Evolutionary conservation across 2,888 invertebrate species (phyloP), one percentile per base, ranked within the genome.

Genomic region (Caradrina clavipalpis): DNA sequence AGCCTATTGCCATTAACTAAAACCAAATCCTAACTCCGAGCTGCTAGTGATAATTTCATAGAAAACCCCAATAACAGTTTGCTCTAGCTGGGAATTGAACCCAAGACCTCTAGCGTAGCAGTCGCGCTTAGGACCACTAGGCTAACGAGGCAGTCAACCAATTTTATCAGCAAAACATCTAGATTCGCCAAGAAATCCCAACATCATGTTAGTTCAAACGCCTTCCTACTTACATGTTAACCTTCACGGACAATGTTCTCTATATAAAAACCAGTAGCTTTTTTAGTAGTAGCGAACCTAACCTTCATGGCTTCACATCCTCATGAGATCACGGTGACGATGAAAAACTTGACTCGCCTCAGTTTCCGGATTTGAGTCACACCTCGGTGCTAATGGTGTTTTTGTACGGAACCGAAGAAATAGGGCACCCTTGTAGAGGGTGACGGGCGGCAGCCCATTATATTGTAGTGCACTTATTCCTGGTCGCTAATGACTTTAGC

Each of bases 311-410:
- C 45, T 45, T 71, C 49, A 62, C 54, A 55, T 80, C 77, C 76
- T 76, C 53, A 58, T 80, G 67, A 68, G 77, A 62, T 65, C 78
- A 77, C 22, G 50, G 47, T 15, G n/a, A 49, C 51, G n/a, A 57
- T 65, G 68, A 74, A 70, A 80, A 81, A 81, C 66, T 69, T 22
- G 69, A 54, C 59, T 57, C 65, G 65, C 45, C 35, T 53, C 66
- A 21, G 57, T 66, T 82, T 84, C 84, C 82, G 84, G 71, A 56
- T 64, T 70, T 59, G 56, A 73, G 64, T 69, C 74, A 79, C 67
- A 69, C 60, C 81, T 70, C 66, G 4, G 11, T 21, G 39, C 31
- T 80, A 80, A 80, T 80, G 77, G 60, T 47, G 80, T 76, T 77
- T 77, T 65, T 65, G 62, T 70, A 54, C 26, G 42, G 35, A 47